Conservation (phyloP, 2,797 vertebrate species). For the Microcaecilia unicolor region DNA sequence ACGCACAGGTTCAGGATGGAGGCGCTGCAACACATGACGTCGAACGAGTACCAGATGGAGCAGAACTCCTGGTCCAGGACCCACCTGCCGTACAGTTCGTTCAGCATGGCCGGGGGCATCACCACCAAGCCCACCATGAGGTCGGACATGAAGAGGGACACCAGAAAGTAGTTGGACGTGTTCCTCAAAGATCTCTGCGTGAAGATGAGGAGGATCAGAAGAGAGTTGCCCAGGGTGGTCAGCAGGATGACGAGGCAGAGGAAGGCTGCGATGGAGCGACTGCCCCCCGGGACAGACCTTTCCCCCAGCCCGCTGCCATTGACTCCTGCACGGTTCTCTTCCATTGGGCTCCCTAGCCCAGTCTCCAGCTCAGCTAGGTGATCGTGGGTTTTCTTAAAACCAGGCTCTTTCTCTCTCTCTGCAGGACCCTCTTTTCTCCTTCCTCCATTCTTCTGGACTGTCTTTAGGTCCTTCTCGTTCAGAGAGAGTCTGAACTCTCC, state of each 20-base stretch:
- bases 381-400: too few species aligned
- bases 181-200: constrained; percentile 86
- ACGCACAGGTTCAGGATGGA: constrained; percentile 95
- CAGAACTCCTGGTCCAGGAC: constrained; percentile 78
- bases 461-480: too few species aligned
- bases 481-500: too few species aligned
- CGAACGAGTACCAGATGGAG: constrained; percentile 87
- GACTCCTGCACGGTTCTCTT: constrained; percentile 13
- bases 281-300: constrained; percentile 37
- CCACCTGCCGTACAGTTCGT: constrained; percentile 83
- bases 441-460: background rate
- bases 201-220: constrained; percentile 82
- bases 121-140: constrained; percentile 95
- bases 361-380: background rate
- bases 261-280: constrained; percentile 75
- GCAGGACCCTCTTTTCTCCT: background rate
- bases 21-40: constrained; percentile 96
- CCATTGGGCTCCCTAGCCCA: constrained; percentile 19
- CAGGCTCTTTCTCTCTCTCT: background rate
- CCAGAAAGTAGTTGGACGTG: constrained; percentile 94
- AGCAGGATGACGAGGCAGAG: constrained; percentile 80
- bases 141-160: constrained; percentile 92
- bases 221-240: constrained; percentile 74
- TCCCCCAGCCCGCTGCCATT: constrained; percentile 19
- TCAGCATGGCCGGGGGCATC: constrained; percentile 95